A percentile compares a stretch with the other conserved stretches of the same genome.
Evolutionary conservation across 2,888 invertebrate genomes (phyloP).

Genomic region (Meliscaeva auricollis): DNA sequence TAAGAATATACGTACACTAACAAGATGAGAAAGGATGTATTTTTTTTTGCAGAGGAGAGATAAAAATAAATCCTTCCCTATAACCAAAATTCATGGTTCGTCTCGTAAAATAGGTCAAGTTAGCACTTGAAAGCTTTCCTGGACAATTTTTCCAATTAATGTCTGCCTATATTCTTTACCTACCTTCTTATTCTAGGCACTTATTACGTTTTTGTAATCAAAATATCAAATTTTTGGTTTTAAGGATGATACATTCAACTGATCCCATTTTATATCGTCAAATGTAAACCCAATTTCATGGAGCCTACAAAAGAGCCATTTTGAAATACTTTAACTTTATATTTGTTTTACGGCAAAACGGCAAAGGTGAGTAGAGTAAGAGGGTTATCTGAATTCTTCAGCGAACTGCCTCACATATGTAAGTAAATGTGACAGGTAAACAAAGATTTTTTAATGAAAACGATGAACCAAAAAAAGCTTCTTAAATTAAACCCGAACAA

Average conservation of each 20-base stretch:
- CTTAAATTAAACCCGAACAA: background rate
- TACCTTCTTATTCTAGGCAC: background rate
- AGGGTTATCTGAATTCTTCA: background rate
- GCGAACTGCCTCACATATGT: background rate
- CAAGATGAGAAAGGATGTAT: background rate
- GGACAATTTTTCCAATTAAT: constrained; percentile 27
- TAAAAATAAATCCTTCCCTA: constrained; percentile 27
- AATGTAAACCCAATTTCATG: background rate
- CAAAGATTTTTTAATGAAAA: constrained; percentile 1
- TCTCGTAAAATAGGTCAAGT: constrained; percentile 18
- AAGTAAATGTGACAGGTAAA: constrained; percentile 10
- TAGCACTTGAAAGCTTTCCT: background rate
- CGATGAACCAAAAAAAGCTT: background rate
- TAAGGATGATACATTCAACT: background rate
- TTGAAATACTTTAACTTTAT: constrained; percentile 16
- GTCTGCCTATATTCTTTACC: background rate
- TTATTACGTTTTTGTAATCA: background rate
- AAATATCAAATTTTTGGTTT: background rate
- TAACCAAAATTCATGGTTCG: constrained; percentile 7
- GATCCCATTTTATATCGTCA: background rate
- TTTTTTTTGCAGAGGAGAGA: background rate
- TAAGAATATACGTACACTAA: too few species aligned
- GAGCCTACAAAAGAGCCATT: background rate
- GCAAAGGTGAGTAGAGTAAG: background rate
- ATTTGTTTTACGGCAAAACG: background rate